Evolutionary conservation across 1,140 invertebrate genomes (phyloP).

Genomic region (Zaprionus capensis): DNA sequence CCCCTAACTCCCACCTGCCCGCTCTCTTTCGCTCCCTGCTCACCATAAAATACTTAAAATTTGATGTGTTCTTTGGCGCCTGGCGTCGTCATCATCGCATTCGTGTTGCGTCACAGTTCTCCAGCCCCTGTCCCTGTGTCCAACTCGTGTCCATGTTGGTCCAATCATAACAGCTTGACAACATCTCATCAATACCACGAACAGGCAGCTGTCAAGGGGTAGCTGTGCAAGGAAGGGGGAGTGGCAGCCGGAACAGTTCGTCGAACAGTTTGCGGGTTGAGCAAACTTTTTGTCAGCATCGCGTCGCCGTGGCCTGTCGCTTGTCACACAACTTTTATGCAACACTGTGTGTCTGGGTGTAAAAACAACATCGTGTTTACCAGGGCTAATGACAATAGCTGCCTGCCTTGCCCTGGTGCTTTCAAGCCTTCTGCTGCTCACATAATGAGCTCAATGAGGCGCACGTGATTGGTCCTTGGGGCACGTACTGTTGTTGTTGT

Average conservation of each 20-base stretch:
- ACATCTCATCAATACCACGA: slow-evolving; percentile 74
- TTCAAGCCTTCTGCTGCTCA: slow-evolving; percentile 55
- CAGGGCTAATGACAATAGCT: slow-evolving; percentile 47
- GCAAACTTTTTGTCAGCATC: slow-evolving; percentile 35
- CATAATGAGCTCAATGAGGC: slow-evolving; percentile 73
- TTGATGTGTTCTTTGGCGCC: slow-evolving; percentile 73
- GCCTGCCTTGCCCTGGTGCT: slow-evolving; percentile 15
- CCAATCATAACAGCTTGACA: slow-evolving; percentile 61
- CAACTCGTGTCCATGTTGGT: neutral
- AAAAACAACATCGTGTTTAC: slow-evolving; percentile 20
- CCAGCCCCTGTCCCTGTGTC: slow-evolving; percentile 28
- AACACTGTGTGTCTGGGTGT: neutral
- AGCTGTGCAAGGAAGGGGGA: neutral
- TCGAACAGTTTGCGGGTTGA: slow-evolving; percentile 46
- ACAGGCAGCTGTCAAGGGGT: slow-evolving; percentile 1
- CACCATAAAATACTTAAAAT: slow-evolving; percentile 50
- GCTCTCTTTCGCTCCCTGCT: neutral
- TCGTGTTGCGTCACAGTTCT: slow-evolving; percentile 52
- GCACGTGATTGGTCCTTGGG: slow-evolving; percentile 68
- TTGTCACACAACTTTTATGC: slow-evolving; percentile 36
- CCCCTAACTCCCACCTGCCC: neutral
- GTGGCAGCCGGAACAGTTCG: neutral
- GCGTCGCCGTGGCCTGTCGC: slow-evolving; percentile 24
- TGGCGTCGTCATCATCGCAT: slow-evolving; percentile 29
- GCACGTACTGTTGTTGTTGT: slow-evolving; percentile 55